These are phyloP conservation scores for Prionailurus bengalensis DNA, from an alignment of 2,113 vertebrate species.

Conservation along the genomic window DNA sequence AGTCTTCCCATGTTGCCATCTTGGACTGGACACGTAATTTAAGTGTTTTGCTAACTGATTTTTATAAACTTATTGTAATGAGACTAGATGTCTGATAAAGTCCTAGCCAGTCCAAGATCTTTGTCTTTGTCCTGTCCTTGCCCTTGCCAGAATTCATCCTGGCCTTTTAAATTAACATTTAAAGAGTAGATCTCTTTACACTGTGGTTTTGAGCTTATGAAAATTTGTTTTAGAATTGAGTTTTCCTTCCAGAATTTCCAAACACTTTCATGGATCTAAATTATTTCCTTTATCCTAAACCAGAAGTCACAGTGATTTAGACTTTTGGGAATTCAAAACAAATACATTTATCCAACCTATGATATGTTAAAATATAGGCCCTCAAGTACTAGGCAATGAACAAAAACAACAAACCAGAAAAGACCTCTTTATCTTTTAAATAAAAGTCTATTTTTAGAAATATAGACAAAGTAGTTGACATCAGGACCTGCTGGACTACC, in stretches of 20 bases:
- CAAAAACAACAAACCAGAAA: background rate
- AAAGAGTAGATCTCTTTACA: background rate
- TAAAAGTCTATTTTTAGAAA: background rate
- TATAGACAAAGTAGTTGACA: background rate
- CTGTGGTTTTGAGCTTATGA: background rate
- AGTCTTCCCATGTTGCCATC: no score
- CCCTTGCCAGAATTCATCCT: background rate
- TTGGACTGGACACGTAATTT: no score
- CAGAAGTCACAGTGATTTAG: background rate
- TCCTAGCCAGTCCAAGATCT: background rate
- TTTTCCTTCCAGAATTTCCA: background rate
- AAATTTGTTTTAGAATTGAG: background rate
- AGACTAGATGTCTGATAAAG: background rate
- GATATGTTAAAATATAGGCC: background rate
- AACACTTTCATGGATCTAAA: background rate
- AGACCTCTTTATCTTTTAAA: background rate
- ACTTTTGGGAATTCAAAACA: background rate
- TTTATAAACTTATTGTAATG: conserved; percentile 25
- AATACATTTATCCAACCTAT: background rate
- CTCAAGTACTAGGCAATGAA: background rate
- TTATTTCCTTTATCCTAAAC: background rate
- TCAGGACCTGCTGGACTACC: background rate
- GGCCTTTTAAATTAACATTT: background rate
- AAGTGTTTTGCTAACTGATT: background rate
- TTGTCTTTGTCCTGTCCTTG: background rate